phyloP scores from a whole-genome alignment of 2,888 invertebrate species.

The Tetragnatha montana region DNA sequence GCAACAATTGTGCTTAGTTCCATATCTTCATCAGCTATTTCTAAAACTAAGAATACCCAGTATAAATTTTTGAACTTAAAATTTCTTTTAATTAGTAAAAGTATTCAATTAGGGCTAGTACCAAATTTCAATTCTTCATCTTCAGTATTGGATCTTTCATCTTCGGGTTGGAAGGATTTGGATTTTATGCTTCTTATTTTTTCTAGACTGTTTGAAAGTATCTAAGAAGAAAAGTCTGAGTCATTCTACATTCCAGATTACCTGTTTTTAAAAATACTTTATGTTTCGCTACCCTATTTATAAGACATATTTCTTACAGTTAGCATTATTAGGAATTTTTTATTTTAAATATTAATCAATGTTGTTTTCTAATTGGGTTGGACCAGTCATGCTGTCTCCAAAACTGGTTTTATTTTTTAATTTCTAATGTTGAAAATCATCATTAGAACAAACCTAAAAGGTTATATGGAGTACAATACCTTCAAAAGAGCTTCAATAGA shows the following conservation, averaged over 20 bases:
- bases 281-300: too few relatives aligned
- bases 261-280: too few relatives aligned
- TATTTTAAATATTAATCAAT: too few relatives aligned
- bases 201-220: conserved; percentile 45
- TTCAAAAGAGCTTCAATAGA: conserved; percentile 59
- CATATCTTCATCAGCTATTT: conserved; percentile 62
- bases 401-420: too few relatives aligned
- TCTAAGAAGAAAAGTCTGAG: conserved; percentile 22
- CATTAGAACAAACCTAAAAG: too few relatives aligned
- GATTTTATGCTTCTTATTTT: conserved; percentile 55
- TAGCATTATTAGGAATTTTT: too few relatives aligned
- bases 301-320: too few relatives aligned
- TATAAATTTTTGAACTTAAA: not conserved
- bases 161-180: conserved; percentile 10
- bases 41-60: conserved; percentile 26
- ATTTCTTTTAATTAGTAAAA: not conserved
- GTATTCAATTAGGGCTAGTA: not conserved
- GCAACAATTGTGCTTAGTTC: conserved; percentile 63
- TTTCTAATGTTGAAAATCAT: too few relatives aligned
- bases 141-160: not conserved
- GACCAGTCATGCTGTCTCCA: too few relatives aligned
- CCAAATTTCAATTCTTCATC: conserved; percentile 25
- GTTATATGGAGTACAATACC: conserved; percentile 16
- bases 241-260: too few relatives aligned
- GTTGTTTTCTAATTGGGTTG: too few relatives aligned